Conservation (phyloP, 2,888 invertebrate species). For the Hirtodrosophila trivittata region DNA sequence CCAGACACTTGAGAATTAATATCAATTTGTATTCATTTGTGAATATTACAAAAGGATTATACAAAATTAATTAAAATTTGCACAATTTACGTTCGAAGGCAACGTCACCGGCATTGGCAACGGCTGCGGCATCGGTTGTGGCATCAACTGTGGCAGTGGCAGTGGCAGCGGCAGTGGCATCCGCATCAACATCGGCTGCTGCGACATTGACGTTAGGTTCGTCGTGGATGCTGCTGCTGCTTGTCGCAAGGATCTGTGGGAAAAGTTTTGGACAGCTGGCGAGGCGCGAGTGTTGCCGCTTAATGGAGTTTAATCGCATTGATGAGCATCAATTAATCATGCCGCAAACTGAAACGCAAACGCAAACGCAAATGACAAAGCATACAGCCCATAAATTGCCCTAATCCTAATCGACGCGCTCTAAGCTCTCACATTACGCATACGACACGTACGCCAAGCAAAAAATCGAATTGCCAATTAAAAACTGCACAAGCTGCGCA, state of each 20-base stretch:
- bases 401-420: conserved; percentile 58
- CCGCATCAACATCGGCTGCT: conserved; percentile 3
- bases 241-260: conserved; percentile 51
- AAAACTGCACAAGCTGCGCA: conserved; percentile 49
- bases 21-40: conserved; percentile 78
- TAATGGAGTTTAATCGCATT: conserved; percentile 76
- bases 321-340: conserved; percentile 77
- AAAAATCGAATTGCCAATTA: conserved; percentile 70
- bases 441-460: conserved; percentile 67
- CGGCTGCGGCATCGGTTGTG: not conserved
- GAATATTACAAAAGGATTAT: conserved; percentile 77
- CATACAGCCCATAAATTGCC: conserved; percentile 34
- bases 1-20: conserved; percentile 71
- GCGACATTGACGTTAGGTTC: conserved; percentile 12
- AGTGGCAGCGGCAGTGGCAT: too few species aligned
- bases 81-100: conserved; percentile 53
- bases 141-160: conserved; percentile 2
- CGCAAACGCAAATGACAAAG: conserved; percentile 49
- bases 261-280: conserved; percentile 49
- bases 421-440: conserved; percentile 71
- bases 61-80: conserved; percentile 76
- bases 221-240: conserved; percentile 11
- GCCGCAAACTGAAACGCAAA: conserved; percentile 51
- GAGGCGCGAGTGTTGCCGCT: conserved; percentile 67
- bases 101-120: not conserved